Evolutionary conservation across 1,140 invertebrate species (phyloP).

Genomic region (Ceratitis capitata): DNA sequence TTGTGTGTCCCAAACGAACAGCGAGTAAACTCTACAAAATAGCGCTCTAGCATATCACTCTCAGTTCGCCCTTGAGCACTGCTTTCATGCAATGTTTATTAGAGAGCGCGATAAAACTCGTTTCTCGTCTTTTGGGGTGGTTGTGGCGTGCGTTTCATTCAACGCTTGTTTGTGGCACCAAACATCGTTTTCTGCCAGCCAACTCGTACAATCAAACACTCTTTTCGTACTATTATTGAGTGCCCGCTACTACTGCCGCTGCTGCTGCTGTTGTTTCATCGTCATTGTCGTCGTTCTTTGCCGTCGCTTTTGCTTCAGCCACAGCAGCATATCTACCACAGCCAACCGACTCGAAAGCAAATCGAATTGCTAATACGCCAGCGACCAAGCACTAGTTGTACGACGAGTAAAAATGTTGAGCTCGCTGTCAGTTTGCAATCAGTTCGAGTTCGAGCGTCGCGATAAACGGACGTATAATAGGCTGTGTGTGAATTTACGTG

Average conservation of each 20-base stretch:
- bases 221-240: neutral
- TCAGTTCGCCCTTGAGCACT: too few species aligned
- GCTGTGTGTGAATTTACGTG: slow-evolving; percentile 50
- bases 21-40: too few species aligned
- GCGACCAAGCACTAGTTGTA: neutral
- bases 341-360: slow-evolving; percentile 24
- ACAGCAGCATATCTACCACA: neutral
- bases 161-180: neutral
- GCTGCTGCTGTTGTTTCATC: neutral
- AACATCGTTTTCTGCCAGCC: neutral
- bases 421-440: slow-evolving; percentile 44
- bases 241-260: too few species aligned
- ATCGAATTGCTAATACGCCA: slow-evolving; percentile 15
- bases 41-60: too few species aligned
- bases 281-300: neutral
- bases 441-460: slow-evolving; percentile 61
- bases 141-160: neutral
- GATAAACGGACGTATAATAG: slow-evolving; percentile 61
- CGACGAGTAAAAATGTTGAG: slow-evolving; percentile 38
- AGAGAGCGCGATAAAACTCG: too few species aligned
- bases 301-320: neutral
- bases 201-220: neutral
- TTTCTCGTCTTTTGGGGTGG: neutral
- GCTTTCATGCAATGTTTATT: too few species aligned
- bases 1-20: too few species aligned